Evolutionary conservation across 2,888 invertebrate genomes (phyloP).

Genomic region (Theristus sp.): DNA sequence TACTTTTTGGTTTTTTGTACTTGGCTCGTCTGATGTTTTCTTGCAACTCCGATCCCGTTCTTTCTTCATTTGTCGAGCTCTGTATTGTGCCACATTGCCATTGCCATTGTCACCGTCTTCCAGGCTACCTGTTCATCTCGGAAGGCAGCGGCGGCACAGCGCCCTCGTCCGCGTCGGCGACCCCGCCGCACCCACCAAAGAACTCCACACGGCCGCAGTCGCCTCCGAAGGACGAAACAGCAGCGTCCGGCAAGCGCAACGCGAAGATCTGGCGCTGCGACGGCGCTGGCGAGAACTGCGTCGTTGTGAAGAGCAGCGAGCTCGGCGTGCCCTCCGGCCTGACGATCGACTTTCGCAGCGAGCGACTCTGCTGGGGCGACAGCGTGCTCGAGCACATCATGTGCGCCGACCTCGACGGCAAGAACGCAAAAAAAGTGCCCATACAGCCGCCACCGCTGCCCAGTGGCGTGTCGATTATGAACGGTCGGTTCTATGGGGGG

Average conservation of each 20-base stretch:
- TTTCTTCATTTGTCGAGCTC: too few species aligned
- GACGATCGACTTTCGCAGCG: slow-evolving; percentile 28
- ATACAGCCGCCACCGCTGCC: slow-evolving; percentile 68
- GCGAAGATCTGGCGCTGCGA: slow-evolving; percentile 84
- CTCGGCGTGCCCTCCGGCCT: slow-evolving; percentile 28
- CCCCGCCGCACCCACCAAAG: neutral
- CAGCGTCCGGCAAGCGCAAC: slow-evolving; percentile 45
- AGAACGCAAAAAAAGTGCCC: slow-evolving; percentile 69
- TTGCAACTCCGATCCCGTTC: too few species aligned
- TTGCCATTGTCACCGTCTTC: too few species aligned
- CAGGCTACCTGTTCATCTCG: neutral
- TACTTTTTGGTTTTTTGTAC: neutral
- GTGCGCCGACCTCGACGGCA: slow-evolving; percentile 72
- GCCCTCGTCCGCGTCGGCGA: too few species aligned
- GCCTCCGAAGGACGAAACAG: too few species aligned
- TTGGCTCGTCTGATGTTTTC: too few species aligned
- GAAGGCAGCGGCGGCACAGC: neutral
- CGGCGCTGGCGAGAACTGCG: slow-evolving; percentile 65
- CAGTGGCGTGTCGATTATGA: slow-evolving; percentile 62
- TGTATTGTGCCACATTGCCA: too few species aligned
- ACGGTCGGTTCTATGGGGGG: slow-evolving; percentile 17
- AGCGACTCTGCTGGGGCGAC: slow-evolving; percentile 35
- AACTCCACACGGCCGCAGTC: neutral
- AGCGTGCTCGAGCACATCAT: slow-evolving; percentile 53
- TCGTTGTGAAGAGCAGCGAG: slow-evolving; percentile 57